Conservation (phyloP, 1,140 invertebrate genomes). For the Sminthurides bifidus region DNA sequence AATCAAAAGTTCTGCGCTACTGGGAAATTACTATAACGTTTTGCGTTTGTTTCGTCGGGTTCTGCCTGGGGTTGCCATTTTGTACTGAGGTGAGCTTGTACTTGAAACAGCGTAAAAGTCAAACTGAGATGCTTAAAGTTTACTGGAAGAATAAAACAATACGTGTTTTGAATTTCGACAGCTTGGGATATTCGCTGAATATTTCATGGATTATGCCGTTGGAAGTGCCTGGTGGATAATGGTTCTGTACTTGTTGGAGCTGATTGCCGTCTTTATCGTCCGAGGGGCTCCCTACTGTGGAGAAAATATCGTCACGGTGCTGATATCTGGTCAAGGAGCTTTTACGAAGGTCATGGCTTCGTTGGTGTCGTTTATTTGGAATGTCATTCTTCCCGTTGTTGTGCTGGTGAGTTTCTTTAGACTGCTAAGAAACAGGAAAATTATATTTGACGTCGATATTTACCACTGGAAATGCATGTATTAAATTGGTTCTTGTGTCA, state of each 20-base stretch:
- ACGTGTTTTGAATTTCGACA: constrained; percentile 37
- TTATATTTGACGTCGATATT: background rate
- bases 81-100: constrained; percentile 64
- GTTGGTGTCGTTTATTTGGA: constrained; percentile 75
- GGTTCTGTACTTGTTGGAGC: constrained; percentile 59
- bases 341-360: constrained; percentile 41
- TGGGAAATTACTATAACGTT: constrained; percentile 80
- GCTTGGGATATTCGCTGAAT: constrained; percentile 70
- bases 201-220: constrained; percentile 69
- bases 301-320: constrained; percentile 61
- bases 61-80: constrained; percentile 72
- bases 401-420: constrained; percentile 50
- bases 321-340: constrained; percentile 36
- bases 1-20: constrained; percentile 52
- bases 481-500: constrained; percentile 26
- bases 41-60: constrained; percentile 66
- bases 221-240: constrained; percentile 77
- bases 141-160: background rate
- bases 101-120: background rate
- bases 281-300: constrained; percentile 70
- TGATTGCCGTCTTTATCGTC: constrained; percentile 60
- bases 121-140: background rate
- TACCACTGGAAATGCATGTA: background rate
- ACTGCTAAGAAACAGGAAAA: background rate
- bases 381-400: constrained; percentile 63